Evolutionary conservation across 35 echinoderm and acorn worm species (phyloP).

Genomic region (Lytechinus pictus): DNA sequence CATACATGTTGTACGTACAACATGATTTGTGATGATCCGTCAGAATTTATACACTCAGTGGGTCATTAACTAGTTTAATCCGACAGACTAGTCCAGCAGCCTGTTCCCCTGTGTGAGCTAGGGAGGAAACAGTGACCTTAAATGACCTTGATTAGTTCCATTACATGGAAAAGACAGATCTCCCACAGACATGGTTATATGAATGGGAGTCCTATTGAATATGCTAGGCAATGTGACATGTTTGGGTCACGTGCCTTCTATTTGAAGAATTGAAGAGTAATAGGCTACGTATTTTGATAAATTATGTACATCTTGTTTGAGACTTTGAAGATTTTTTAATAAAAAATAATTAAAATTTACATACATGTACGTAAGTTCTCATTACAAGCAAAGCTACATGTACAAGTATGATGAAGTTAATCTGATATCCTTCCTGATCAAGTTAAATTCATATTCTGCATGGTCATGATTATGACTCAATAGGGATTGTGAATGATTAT

Average conservation of each 20-base stretch:
- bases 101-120: not conserved
- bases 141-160: not conserved
- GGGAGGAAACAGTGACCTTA: not conserved
- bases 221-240: too few relatives aligned
- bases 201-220: not conserved
- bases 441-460: not conserved
- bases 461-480: not conserved
- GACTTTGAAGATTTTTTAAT: too few relatives aligned
- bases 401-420: not conserved
- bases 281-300: too few relatives aligned
- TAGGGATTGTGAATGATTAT: not conserved
- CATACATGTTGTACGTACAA: too few relatives aligned
- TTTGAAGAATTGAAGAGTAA: too few relatives aligned
- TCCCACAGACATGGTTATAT: not conserved
- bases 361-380: too few relatives aligned
- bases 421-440: constrained; percentile 10
- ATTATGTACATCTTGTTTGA: too few relatives aligned
- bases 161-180: not conserved
- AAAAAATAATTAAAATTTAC: too few relatives aligned
- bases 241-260: too few relatives aligned
- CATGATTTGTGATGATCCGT: not conserved
- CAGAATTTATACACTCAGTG: not conserved
- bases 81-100: not conserved
- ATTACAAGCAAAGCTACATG: too few relatives aligned
- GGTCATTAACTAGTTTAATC: constrained; percentile 6